Percentiles rank a stretch among this genome's conserved stretches.
Evolutionary conservation across 2,113 vertebrate genomes (phyloP).

Genomic region (Bubo blakistoni): DNA sequence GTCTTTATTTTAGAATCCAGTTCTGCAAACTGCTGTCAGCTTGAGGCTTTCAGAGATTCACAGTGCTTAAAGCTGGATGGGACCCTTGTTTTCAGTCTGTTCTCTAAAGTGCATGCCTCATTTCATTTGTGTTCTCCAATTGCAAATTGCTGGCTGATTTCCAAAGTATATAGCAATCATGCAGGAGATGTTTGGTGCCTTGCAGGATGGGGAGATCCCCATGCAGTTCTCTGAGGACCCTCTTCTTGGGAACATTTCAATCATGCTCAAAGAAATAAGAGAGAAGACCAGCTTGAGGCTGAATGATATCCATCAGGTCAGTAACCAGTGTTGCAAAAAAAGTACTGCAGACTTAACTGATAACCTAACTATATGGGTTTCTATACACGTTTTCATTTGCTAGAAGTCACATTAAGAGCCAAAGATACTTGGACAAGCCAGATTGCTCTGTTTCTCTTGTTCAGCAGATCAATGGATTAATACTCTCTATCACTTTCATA

Average conservation of each 20-base stretch:
- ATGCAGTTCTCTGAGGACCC: not conserved
- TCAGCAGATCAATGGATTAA: slow-evolving; percentile 23
- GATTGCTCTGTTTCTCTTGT: not conserved
- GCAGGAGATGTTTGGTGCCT: not conserved
- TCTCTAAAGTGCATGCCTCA: not conserved
- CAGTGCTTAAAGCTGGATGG: not conserved
- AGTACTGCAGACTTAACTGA: not conserved
- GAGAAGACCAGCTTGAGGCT: not conserved
- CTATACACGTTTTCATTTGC: not conserved
- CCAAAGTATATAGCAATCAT: not conserved
- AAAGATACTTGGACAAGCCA: not conserved
- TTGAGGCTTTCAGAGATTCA: not conserved
- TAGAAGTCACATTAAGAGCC: not conserved
- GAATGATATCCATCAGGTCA: not conserved
- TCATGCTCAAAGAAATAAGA: not conserved
- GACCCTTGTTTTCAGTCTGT: not conserved
- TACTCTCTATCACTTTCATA: not conserved
- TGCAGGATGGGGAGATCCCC: not conserved
- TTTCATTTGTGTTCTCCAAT: not conserved
- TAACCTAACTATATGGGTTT: not conserved
- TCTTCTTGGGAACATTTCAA: not conserved
- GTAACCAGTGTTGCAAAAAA: not conserved
- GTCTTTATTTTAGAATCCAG: slow-evolving; percentile 36
- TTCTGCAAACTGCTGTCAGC: not conserved
- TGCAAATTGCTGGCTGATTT: not conserved